phyloP scores from a whole-genome alignment of 2,888 invertebrate species.

The Sisyra nigra region DNA sequence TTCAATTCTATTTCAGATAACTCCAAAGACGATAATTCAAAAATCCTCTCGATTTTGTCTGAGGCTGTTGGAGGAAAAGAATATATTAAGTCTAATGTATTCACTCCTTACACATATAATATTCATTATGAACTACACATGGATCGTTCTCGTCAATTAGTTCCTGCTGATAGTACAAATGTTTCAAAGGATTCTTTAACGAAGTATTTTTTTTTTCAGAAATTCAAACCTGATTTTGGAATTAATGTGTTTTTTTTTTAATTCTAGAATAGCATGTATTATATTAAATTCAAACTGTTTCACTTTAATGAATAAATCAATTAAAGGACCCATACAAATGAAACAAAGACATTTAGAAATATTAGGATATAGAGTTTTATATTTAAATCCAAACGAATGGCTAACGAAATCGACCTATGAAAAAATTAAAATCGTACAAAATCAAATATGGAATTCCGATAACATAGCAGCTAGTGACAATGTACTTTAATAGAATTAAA shows the following conservation, averaged over 20 bases:
- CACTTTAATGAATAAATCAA: constrained; percentile 27
- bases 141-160: constrained; percentile 12
- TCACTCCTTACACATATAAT: constrained; percentile 29
- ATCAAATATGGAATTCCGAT: too few species aligned
- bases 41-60: constrained; percentile 16
- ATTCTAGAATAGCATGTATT: constrained; percentile 31
- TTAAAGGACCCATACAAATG: constrained; percentile 34
- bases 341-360: constrained; percentile 43
- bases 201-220: constrained; percentile 14
- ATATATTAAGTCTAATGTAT: constrained; percentile 19
- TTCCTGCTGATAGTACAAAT: neutral
- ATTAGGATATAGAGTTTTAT: constrained; percentile 40
- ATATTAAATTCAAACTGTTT: constrained; percentile 29
- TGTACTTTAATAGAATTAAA: too few species aligned
- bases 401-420: constrained; percentile 34
- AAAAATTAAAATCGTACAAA: neutral
- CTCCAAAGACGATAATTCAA: constrained; percentile 13
- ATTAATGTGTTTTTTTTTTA: constrained; percentile 6
- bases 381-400: constrained; percentile 35
- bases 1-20: constrained; percentile 12
- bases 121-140: constrained; percentile 25
- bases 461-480: too few species aligned
- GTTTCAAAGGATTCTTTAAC: constrained; percentile 7
- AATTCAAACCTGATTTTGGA: neutral
- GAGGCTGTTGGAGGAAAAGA: constrained; percentile 18